A percentile compares a stretch with the other conserved stretches of the same genome.
Conservation (phyloP, 2,113 vertebrate genomes). For the Prunella fulvescens region DNA sequence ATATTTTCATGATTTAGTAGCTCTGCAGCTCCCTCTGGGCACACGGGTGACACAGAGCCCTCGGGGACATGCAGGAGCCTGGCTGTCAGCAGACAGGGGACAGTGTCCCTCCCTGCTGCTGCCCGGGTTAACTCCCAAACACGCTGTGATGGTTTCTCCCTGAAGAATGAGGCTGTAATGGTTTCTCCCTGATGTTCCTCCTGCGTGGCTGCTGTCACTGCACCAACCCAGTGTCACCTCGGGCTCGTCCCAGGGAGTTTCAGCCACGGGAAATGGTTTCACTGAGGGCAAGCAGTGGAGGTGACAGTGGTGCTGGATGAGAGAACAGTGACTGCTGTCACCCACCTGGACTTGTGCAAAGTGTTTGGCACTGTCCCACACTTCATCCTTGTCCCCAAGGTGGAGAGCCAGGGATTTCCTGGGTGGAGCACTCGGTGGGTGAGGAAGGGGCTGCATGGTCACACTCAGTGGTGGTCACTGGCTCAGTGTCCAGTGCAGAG, state of each 20-base stretch:
- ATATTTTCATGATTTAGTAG: neutral
- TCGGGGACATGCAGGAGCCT: neutral
- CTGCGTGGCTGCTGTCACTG: rapidly evolving
- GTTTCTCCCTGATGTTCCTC: neutral
- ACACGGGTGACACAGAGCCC: neutral
- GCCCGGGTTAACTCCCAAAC: rapidly evolving
- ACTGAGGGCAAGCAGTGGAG: rapidly evolving
- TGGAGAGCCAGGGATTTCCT: no score
- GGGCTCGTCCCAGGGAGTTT: neutral
- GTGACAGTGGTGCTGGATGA: rapidly evolving
- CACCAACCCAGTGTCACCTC: neutral
- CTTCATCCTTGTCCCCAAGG: rapidly evolving
- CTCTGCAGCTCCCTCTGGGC: neutral
- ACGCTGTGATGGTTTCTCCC: neutral
- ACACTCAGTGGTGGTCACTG: neutral
- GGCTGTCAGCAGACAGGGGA: neutral
- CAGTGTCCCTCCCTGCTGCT: neutral
- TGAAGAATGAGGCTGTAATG: neutral
- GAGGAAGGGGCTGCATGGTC: neutral
- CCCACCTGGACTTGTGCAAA: neutral
- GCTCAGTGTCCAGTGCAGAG: rapidly evolving
- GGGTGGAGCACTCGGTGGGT: rapidly evolving
- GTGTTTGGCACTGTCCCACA: neutral
- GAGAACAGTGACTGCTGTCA: rapidly evolving
- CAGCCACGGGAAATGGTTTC: neutral